These are phyloP conservation scores for Portevinia maculata DNA, from an alignment of 2,888 invertebrate species.

Conservation along the genomic window DNA sequence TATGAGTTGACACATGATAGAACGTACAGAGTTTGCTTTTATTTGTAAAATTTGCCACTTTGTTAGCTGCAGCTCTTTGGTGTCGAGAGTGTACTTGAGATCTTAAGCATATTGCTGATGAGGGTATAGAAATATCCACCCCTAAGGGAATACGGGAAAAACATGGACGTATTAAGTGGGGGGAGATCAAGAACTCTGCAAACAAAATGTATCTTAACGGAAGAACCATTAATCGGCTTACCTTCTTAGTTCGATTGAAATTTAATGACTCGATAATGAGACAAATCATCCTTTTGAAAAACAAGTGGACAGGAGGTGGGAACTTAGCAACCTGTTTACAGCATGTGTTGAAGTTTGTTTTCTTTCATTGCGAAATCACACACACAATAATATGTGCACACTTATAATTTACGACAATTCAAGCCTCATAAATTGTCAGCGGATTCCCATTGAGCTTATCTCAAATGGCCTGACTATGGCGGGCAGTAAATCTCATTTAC, in stretches of 20 bases:
- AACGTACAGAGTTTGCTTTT: conserved; percentile 55
- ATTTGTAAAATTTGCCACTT: conserved; percentile 71
- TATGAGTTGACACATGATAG: conserved; percentile 53
- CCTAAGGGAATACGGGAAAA: conserved; percentile 37
- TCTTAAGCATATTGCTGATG: conserved; percentile 51
- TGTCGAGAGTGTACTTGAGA: conserved; percentile 60
- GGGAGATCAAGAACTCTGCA: conserved; percentile 38
- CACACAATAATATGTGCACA: conserved; percentile 32
- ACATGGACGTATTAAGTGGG: conserved; percentile 11
- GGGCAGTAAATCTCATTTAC: conserved; percentile 67
- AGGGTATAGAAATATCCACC: conserved; percentile 53
- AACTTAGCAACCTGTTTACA: conserved; percentile 62
- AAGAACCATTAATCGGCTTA: conserved; percentile 63
- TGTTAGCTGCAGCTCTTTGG: conserved; percentile 60
- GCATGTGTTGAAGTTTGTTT: conserved; percentile 17
- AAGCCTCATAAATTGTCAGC: conserved; percentile 72
- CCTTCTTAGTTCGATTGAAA: conserved; percentile 56
- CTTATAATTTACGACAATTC: conserved; percentile 72
- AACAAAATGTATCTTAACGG: conserved; percentile 41
- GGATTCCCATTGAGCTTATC: conserved; percentile 68
- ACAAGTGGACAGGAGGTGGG: conserved; percentile 54
- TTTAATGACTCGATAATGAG: conserved; percentile 63
- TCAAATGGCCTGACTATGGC: conserved; percentile 59
- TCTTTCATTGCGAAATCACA: conserved; percentile 17
- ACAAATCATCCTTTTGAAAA: conserved; percentile 61